Percentiles rank a stretch among this genome's conserved stretches.
Evolutionary conservation across 92 coral and sea anemone genomes (phyloP).

Genomic region (Palythoa heliodiscus): DNA sequence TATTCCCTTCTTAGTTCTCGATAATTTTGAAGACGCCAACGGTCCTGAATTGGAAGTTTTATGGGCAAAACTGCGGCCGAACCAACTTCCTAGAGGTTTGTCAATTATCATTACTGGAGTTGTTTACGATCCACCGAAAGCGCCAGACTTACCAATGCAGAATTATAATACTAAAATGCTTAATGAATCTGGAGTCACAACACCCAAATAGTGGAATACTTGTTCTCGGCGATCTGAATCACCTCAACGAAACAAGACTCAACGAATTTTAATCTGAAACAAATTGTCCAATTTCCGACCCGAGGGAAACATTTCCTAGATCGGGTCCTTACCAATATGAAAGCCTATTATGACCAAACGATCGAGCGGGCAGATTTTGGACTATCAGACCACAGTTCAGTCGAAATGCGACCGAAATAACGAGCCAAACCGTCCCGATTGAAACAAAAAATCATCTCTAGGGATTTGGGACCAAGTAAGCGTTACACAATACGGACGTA

Average conservation of each 20-base stretch:
- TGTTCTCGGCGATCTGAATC: conserved; percentile 66
- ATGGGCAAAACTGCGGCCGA: too few species aligned
- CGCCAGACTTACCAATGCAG: conserved; percentile 55
- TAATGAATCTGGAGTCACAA: conserved; percentile 56
- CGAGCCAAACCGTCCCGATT: conserved; percentile 39
- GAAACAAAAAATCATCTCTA: not conserved
- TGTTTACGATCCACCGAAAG: conserved; percentile 64
- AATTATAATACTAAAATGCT: conserved; percentile 55
- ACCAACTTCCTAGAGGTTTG: conserved; percentile 68
- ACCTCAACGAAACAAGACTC: conserved; percentile 53
- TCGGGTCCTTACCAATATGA: conserved; percentile 56
- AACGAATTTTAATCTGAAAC: conserved; percentile 61
- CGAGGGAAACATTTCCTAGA: conserved; percentile 48
- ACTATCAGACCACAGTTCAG: conserved; percentile 61
- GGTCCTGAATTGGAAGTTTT: too few species aligned
- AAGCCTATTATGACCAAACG: conserved; percentile 54
- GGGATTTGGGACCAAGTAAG: not conserved
- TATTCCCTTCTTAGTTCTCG: conserved; percentile 55
- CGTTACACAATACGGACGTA: not conserved
- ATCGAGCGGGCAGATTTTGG: conserved; percentile 54
- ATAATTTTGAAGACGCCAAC: too few species aligned
- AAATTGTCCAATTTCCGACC: conserved; percentile 69
- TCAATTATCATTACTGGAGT: conserved; percentile 62
- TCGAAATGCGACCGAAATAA: conserved; percentile 61
- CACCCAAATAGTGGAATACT: conserved; percentile 60